Evolutionary conservation across 2,888 invertebrate genomes (phyloP), one percentile per base, ranked within the genome.

Genomic region (Xiphydria camelus): DNA sequence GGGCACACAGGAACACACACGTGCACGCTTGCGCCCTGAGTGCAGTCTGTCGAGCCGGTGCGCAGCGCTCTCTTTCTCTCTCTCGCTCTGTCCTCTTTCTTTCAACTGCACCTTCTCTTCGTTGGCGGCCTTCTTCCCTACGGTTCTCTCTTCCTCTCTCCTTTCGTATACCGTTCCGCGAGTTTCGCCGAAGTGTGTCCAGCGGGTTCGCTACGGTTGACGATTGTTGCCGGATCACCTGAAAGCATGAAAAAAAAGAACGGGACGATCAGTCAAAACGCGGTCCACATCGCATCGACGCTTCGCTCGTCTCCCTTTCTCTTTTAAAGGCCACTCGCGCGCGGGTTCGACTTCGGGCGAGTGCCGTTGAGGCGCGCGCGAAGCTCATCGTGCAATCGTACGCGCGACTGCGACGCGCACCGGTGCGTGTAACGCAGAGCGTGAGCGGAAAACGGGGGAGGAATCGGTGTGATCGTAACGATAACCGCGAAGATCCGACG

Each of bases 1-100:
- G 55, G 56, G 55, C 59, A 62, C 52, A 53, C 51, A 45, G 53
- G 59, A 60, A 53, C 64, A 54, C 59, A 58, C 60, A 62, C 62
- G 61, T 58, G 63, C 63, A 56, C 66, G 62, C 62, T 60, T 62
- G 66, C 62, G 66, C 64, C 57, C 55, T 55, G 54, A 51, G 57
- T 55, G 59, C 62, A 53, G 53, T 59, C 59, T 55, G 55, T 59
- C 59, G n/a, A n/a, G 53, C 50, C 53, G 51, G 41, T 53, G 57
- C 55, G 52, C 44, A 34, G 46, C 45, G 49, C 50, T 51, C 48
- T 35, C 34, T 12, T 36, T 43, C 46, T 32, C 46, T 44, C 49
- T 45, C 31, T 39, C 21, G 32, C 26, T 23, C 29, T 26, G 44
- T 20, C 35, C 26, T 31, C 29, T 29, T 15, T 29, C n/a, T n/a